Evolutionary conservation across 2,888 invertebrate species (phyloP).

Genomic region (Polydrusus tereticollis): DNA sequence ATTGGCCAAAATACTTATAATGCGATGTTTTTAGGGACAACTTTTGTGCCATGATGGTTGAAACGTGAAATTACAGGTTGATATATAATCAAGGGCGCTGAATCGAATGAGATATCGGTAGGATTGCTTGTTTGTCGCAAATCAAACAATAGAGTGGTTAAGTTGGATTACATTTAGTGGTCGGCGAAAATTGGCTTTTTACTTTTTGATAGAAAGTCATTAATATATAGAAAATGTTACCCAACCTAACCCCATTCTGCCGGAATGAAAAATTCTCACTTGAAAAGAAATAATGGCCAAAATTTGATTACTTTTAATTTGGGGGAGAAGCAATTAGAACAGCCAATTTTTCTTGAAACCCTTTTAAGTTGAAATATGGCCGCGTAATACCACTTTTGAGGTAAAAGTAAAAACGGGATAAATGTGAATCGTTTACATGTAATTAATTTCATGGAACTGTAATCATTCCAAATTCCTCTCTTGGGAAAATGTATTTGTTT

Average conservation of each 20-base stretch:
- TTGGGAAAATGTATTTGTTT: background rate
- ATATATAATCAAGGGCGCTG: no score
- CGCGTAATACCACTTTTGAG: background rate
- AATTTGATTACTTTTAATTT: background rate
- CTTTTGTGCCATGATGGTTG: no score
- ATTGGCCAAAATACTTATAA: no score
- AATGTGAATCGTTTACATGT: slow-evolving; percentile 19
- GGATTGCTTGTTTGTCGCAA: no score
- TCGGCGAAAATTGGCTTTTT: background rate
- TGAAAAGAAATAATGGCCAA: no score
- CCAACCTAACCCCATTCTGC: no score
- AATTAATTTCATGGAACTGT: slow-evolving; percentile 16
- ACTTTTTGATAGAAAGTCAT: background rate
- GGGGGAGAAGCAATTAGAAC: background rate
- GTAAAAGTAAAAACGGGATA: background rate
- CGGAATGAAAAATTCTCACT: no score
- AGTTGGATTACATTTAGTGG: no score
- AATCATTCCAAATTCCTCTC: background rate
- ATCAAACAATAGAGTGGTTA: no score
- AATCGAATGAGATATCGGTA: no score
- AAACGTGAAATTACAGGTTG: no score
- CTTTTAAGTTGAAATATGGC: background rate
- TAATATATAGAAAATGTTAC: background rate
- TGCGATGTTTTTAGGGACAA: no score
- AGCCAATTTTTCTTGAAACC: background rate